Conservation (phyloP, 2,113 vertebrate species). For the Microcebus lehilahytsara region DNA sequence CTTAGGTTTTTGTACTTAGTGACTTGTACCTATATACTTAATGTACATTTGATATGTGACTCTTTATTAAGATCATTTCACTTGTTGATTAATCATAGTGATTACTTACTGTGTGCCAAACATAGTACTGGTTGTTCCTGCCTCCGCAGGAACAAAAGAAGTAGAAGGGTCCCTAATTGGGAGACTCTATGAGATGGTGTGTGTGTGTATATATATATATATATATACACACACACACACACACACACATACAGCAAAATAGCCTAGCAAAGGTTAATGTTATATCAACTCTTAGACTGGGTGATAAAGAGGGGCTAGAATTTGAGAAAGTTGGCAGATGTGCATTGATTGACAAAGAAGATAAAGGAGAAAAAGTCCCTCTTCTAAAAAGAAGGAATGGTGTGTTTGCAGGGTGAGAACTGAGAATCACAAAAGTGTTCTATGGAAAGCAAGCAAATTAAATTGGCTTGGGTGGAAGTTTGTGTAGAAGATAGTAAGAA, state of each 20-base stretch:
- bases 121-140: neutral
- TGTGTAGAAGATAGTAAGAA: constrained; percentile 40
- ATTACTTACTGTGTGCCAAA: neutral
- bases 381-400: neutral
- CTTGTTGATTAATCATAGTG: neutral
- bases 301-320: neutral
- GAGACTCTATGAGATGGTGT: neutral
- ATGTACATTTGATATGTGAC: neutral
- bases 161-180: neutral
- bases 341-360: constrained; percentile 35
- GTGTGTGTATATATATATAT: no score
- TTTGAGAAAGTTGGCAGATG: constrained; percentile 39
- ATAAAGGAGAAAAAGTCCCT: constrained; percentile 34
- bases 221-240: no score
- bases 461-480: neutral
- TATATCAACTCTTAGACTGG: neutral
- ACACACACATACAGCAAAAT: neutral
- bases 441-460: constrained; percentile 43
- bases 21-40: neutral
- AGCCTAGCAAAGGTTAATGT: neutral
- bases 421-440: constrained; percentile 52
- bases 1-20: constrained; percentile 5
- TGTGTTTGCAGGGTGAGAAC: neutral
- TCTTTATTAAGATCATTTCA: constrained; percentile 5
- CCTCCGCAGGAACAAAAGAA: neutral